phyloP scores from a whole-genome alignment of 2,797 vertebrate genomes.

The Steatocranus sp. region DNA sequence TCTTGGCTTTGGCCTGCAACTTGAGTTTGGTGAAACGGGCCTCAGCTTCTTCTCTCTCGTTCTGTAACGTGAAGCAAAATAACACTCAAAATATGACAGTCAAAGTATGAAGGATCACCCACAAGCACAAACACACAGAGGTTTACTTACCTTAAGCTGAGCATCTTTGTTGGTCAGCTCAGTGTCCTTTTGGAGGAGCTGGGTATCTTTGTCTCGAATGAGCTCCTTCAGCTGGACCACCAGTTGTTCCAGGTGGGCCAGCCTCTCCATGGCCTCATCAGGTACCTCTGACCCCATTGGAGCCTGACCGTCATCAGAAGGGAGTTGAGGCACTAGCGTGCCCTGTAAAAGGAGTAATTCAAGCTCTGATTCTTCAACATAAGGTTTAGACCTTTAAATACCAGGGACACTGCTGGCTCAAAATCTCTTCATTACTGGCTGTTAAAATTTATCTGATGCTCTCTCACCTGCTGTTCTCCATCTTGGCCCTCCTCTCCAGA shows the following conservation, averaged over 20 bases:
- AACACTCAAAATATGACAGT: not conserved
- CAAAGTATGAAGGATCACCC: not conserved
- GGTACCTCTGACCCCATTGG: conserved; percentile 43
- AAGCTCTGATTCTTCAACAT: not conserved
- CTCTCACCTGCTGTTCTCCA: conserved; percentile 74
- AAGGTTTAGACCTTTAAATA: not conserved
- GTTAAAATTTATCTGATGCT: not conserved
- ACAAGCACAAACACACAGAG: not conserved
- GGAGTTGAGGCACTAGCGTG: conserved; percentile 56
- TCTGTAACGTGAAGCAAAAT: conserved; percentile 63
- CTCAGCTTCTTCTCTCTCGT: conserved; percentile 84
- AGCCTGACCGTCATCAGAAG: conserved; percentile 27
- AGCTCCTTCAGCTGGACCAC: conserved; percentile 88
- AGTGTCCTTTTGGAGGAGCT: conserved; percentile 78
- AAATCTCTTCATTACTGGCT: not conserved
- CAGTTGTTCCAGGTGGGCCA: conserved; percentile 84
- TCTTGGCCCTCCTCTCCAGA: conserved; percentile 80
- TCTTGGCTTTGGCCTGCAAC: conserved; percentile 90
- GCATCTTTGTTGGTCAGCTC: conserved; percentile 74
- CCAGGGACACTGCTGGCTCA: not conserved
- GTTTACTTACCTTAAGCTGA: conserved; percentile 74
- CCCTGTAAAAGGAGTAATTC: conserved; percentile 38
- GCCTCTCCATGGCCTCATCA: conserved; percentile 80
- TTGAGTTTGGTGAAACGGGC: conserved; percentile 90
- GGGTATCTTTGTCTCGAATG: conserved; percentile 84